Evolutionary conservation across 1,140 invertebrate genomes (phyloP), one percentile per base, ranked within the genome.

Genomic region (Chrysomallon squamiferum): DNA sequence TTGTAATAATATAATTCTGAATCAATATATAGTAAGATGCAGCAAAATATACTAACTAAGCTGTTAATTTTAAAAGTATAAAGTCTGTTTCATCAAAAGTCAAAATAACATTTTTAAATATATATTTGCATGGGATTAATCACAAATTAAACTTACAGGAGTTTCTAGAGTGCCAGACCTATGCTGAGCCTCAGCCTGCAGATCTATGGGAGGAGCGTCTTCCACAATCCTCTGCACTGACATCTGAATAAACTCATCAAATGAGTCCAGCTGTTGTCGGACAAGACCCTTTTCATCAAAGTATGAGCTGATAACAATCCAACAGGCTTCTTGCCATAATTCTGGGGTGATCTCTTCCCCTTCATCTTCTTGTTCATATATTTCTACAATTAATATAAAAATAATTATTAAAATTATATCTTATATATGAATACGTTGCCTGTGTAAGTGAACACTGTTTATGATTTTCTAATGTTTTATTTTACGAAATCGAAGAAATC

Each of bases 191-290:
- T 99, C 97, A 1, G 95, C 96, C 86, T 98, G 95, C 20, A 99
- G 87, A 82, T 99, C 97, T 68, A 99, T 97, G 60, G 93, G 93
- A 15, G 96, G 96, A 0, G 97, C 96, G 85, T 99, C 97, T 87
- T 99, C 97, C 2, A 99, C 96, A 84, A 99, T 99, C 72, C 96
- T 88, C 81, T 99, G 97, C 25, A 99, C 96, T 13, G 96, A 98
- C 96, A 99, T 99, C 82, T 98, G 96, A 85, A 99, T 98, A 82
- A 99, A 99, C 87, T 99, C 97, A 89, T 99, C 97, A 86, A 99
- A 99, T 75, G 95, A 98, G 80, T 99, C 97, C 68, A 99, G 87
- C 81, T 99, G 97, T 82, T 99, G 97, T 57, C 97, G 89, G n/a
- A 99, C 97, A 49, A 99, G 88, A 85, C 88, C 97, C 88, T 99